Base-by-base conservation (phyloP, 2,113 vertebrate species). In the Ranitomeya variabilis region DNA sequence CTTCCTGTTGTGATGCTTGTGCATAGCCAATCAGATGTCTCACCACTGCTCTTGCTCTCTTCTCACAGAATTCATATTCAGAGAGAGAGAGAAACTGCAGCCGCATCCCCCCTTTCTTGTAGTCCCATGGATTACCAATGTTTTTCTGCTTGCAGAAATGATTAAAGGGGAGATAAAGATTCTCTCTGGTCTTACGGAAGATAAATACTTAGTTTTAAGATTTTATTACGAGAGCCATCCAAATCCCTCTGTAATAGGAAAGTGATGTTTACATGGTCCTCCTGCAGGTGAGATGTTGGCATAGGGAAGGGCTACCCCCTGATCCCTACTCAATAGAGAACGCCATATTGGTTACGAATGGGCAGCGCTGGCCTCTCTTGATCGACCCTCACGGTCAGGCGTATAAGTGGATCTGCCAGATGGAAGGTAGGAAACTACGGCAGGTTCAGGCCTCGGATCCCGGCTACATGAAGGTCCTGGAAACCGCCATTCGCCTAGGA, bases 331-430 rank as follows among this genome's bases (percentile, higher is more conserved):
- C 93, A 10, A 80, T 89, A 2, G 94, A 95, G 84, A 95, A 95
- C 26, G 94, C 94, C 55, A 91, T 94, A 89, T n/a, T 93, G 73
- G 87, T 93, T 18, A 91, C 90, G 89, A 87, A 90, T 7, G 74
- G 91, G 7, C 89, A 83, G 57, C 90, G 87, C n/a, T 95, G 94
- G 93, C 94, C 94, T 0, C 91, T 95, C 78, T 26, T 95, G 12
- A 93, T 95, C 0, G 94, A 95, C 87, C 93, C 92, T 0, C 93
- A 95, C 55, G 91, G 76, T 15, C 94, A 94, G 78, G 94, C 93
- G 0, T 37, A 81, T 0, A 80, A 26, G 64, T 95, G 94, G 94
- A 93, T 95, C 76, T 87, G 45, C 57, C 90, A 90, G 52, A 92
- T 92, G 92, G 93, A 92, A 90, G 93, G 91, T 0, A 7, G 86